A percentile compares a stretch with the other conserved stretches of the same genome.
Conservation (phyloP, 2,888 invertebrate genomes). For the Prosopocoilus inquinatus region DNA sequence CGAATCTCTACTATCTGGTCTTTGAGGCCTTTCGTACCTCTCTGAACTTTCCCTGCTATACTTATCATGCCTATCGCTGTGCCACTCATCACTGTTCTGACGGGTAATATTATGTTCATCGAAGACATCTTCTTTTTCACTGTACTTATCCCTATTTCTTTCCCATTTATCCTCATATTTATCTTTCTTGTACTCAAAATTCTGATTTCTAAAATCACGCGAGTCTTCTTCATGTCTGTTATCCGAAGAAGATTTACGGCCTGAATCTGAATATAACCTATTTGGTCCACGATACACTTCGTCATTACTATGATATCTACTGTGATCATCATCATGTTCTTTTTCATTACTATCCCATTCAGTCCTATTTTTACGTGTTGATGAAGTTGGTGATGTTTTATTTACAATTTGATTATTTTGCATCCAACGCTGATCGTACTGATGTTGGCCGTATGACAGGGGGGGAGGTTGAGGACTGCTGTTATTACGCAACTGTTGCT, state of each 20-base stretch:
- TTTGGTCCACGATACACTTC: constrained; percentile 39
- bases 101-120: constrained; percentile 29
- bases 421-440: constrained; percentile 38
- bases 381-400: constrained; percentile 17
- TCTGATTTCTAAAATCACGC: constrained; percentile 37
- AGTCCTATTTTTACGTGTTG: constrained; percentile 16
- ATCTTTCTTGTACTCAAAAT: constrained; percentile 36
- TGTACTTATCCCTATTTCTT: constrained; percentile 26
- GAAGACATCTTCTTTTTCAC: constrained; percentile 29
- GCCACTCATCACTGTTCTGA: constrained; percentile 38
- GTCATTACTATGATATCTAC: constrained; percentile 41
- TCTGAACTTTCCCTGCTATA: constrained; percentile 38
- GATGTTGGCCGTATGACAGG: constrained; percentile 19
- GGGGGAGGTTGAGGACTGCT: constrained; percentile 40
- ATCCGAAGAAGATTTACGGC: constrained; percentile 34
- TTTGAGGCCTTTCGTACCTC: constrained; percentile 53
- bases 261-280: constrained; percentile 36
- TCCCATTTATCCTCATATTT: constrained; percentile 42
- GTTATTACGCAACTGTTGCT: constrained; percentile 61
- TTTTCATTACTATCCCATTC: constrained; percentile 23
- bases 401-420: constrained; percentile 25
- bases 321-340: constrained; percentile 39
- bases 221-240: constrained; percentile 48
- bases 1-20: constrained; percentile 61
- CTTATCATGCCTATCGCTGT: constrained; percentile 30